These are phyloP conservation scores for Catharus ustulatus DNA, from an alignment of 2,797 vertebrate genomes.

Conservation along the genomic window DNA sequence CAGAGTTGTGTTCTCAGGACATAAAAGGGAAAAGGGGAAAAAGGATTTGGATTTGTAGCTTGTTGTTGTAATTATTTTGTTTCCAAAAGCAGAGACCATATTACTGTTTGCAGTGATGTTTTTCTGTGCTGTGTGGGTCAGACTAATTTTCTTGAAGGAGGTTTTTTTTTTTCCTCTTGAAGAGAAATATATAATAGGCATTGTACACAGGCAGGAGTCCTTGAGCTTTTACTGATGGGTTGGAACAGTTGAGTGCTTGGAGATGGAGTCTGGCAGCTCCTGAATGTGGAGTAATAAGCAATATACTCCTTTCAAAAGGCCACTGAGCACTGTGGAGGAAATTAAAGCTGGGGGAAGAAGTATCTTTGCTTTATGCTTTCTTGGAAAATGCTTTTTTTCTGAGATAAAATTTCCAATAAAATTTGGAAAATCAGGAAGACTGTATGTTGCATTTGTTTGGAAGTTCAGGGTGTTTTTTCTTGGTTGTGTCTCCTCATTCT, in stretches of 20 bases:
- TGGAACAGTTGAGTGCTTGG: not conserved
- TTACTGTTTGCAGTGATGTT: not conserved
- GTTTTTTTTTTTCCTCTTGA: not conserved
- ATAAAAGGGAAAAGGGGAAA: not conserved
- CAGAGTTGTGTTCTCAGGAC: not conserved
- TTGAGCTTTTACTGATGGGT: not conserved
- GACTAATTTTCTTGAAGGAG: not conserved
- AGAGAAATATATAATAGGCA: not conserved
- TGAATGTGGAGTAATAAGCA: not conserved
- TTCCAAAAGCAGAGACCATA: not conserved
- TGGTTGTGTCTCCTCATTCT: not conserved
- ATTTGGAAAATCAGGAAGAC: not conserved
- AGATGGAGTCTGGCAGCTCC: not conserved
- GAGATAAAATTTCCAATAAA: not conserved
- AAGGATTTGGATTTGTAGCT: not conserved
- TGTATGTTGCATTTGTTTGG: not conserved
- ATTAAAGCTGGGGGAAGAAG: not conserved
- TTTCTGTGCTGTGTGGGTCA: not conserved
- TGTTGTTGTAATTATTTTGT: not conserved
- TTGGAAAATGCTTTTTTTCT: not conserved
- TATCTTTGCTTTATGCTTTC: not conserved
- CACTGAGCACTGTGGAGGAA: not conserved
- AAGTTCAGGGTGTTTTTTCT: not conserved
- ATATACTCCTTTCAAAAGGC: not conserved
- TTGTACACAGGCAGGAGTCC: not conserved